These are phyloP conservation scores for Spilarctia lutea DNA, from an alignment of 2,888 invertebrate species.

Conservation along the genomic window DNA sequence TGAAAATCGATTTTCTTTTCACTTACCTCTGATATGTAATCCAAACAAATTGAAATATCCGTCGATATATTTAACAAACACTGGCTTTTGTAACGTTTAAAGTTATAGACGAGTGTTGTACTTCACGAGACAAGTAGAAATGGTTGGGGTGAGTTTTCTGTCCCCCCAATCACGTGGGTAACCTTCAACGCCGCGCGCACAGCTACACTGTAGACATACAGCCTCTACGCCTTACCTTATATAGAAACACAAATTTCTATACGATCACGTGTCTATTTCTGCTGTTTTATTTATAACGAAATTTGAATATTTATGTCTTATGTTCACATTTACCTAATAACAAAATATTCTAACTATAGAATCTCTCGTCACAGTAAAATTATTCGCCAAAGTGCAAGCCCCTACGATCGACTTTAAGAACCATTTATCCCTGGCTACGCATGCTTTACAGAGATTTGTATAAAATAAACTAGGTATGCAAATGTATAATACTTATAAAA, in stretches of 20 bases:
- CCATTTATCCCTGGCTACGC: background rate
- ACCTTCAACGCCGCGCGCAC: constrained; percentile 52
- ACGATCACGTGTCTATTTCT: constrained; percentile 17
- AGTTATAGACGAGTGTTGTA: constrained; percentile 25
- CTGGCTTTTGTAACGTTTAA: background rate
- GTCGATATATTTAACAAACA: background rate
- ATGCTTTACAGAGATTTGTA: background rate
- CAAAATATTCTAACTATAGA: too few relatives aligned
- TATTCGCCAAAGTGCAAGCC: background rate
- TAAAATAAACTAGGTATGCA: background rate
- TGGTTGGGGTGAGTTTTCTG: constrained; percentile 27
- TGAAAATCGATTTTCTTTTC: constrained; percentile 24
- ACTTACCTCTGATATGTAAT: constrained; percentile 34
- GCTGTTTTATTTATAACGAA: background rate
- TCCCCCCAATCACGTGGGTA: constrained; percentile 30
- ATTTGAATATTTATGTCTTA: background rate
- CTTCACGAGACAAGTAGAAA: constrained; percentile 23
- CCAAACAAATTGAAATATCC: constrained; percentile 5
- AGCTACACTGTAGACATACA: constrained; percentile 23
- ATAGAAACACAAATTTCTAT: constrained; percentile 22
- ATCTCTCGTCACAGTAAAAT: background rate
- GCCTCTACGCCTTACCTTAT: constrained; percentile 24
- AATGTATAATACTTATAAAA: background rate
- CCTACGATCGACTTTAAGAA: background rate
- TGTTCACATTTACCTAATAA: too few relatives aligned